Percentiles rank a stretch among this genome's conserved stretches.
Conservation (phyloP, 2,113 vertebrate species). For the Ahaetulla prasina region DNA sequence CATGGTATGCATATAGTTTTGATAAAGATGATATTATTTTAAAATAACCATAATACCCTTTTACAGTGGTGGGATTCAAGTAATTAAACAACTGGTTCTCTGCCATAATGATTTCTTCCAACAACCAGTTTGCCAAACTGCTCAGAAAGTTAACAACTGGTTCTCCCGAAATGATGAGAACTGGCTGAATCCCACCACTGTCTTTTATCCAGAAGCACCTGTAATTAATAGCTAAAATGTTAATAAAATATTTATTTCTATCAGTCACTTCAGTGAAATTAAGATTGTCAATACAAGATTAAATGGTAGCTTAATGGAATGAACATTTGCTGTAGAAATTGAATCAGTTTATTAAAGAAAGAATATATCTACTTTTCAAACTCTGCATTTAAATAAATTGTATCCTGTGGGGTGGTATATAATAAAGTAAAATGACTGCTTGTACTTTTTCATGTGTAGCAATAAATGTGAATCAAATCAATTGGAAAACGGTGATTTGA, state of each 20-base stretch:
- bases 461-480: neutral
- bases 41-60: neutral
- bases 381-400: slow-evolving; percentile 20
- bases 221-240: slow-evolving; percentile 7
- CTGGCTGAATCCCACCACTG: no score
- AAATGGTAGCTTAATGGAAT: slow-evolving; percentile 10
- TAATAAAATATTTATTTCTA: slow-evolving; percentile 26
- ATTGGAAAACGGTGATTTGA: neutral
- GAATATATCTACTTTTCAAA: neutral
- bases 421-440: slow-evolving; percentile 27
- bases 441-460: slow-evolving; percentile 18
- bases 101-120: no score
- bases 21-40: neutral
- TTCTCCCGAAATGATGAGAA: no score
- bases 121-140: no score
- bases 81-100: no score
- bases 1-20: neutral
- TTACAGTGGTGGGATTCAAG: no score
- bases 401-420: slow-evolving; percentile 31
- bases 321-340: slow-evolving; percentile 26
- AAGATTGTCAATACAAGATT: slow-evolving; percentile 32
- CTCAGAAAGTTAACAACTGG: no score
- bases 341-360: neutral
- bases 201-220: neutral
- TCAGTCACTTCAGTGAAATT: slow-evolving; percentile 14